A percentile compares a stretch with the other conserved stretches of the same genome.
Evolutionary conservation across 2,113 vertebrate species (phyloP).

Genomic region (Numida meleagris): DNA sequence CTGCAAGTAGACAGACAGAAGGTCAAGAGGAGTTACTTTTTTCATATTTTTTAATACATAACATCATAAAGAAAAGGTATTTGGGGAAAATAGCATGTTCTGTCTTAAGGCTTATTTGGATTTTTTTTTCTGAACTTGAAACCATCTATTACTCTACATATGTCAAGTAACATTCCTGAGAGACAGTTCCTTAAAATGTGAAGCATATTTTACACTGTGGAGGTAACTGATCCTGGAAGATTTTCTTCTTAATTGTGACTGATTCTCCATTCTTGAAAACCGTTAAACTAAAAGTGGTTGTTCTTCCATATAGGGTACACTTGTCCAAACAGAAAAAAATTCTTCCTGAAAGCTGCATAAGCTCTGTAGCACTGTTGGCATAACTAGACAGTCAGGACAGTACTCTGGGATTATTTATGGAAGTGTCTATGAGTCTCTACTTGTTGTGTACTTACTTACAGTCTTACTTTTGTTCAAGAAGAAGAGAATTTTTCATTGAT

Average conservation of each 20-base stretch:
- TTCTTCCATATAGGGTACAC: neutral
- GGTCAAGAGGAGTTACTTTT: neutral
- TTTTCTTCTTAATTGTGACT: neutral
- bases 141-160: neutral
- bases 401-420: neutral
- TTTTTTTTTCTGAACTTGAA: neutral
- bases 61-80: neutral
- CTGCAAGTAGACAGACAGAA: neutral
- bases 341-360: accelerated
- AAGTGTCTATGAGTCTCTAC: neutral
- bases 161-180: neutral
- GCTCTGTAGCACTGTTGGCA: neutral
- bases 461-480: neutral
- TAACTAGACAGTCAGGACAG: neutral
- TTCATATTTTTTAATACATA: neutral
- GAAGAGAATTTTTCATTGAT: neutral
- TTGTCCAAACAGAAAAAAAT: neutral
- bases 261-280: neutral
- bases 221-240: neutral
- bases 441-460: neutral
- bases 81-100: neutral
- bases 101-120: neutral
- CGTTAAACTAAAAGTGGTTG: neutral
- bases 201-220: neutral
- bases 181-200: neutral